Base-by-base conservation (phyloP, 2,888 invertebrate species). In the Aphodius sticticus region DNA sequence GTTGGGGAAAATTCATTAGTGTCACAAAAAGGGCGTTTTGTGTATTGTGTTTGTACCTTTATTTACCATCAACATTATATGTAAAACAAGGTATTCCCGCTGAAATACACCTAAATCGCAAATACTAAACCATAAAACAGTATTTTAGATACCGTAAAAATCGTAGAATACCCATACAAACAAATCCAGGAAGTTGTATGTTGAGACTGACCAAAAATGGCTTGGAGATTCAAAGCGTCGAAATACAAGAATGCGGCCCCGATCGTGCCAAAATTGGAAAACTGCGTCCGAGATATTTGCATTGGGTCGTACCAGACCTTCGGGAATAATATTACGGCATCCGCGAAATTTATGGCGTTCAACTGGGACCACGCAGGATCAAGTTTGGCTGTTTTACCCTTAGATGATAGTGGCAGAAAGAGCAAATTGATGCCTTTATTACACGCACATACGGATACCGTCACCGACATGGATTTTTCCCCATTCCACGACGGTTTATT, bases 241-340 rank as follows among this genome's bases (percentile, higher is more conserved):
- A 99, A 99, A 90, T 99, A 97, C 90, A 99, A 98, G 93, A 99
- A 99, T 94, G 97, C 98, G 83, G 95, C 97, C 84, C 97, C 98
- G 71, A 97, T 97, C 87, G 95, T 97, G 86, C 97, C 98, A 69
- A 98, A 98, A 89, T 97, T 97, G 81, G 98, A 98, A 92, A 95
- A 96, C 84, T 95, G 95, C 91, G 88, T 94, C 84, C 93, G 96
- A 84, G 98, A 98, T 88, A 93, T 99, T 84, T 95, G 95, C 86
- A 96, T 98, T 80, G 97, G 97, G 37, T 97, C 96, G 53, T 96
- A 98, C 89, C 96, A 97, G 88, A 97, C 97, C 16, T 97, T 96
- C 90, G 97, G 98, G 80, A 98, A 98, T 89, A 98, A 97, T 89
- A 97, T 99, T 86, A 94, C 97, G 86, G 96, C 97, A 35, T 97